Conservation (phyloP, 1,140 invertebrate species). For the Lordiphosa collinella region DNA sequence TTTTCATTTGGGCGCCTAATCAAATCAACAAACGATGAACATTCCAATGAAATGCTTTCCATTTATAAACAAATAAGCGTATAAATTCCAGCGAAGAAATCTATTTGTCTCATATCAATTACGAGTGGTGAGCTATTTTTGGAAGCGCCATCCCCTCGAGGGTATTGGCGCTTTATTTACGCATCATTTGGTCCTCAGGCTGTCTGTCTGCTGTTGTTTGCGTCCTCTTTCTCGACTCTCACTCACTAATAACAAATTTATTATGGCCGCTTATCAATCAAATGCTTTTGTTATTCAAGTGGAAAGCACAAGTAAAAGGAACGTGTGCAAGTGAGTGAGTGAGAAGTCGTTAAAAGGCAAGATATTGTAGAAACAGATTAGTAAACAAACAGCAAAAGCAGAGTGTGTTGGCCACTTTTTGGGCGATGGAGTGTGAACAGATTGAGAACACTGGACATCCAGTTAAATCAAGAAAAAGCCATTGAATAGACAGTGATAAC, state of each 20-base stretch:
- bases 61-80: constrained; percentile 45
- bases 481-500: background rate
- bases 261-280: constrained; percentile 67
- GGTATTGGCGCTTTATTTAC: constrained; percentile 30
- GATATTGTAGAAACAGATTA: constrained; percentile 30
- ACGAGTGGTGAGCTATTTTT: constrained; percentile 26
- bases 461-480: background rate
- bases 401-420: constrained; percentile 14
- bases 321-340: constrained; percentile 29
- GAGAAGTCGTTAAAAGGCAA: constrained; percentile 43
- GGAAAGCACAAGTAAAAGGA: constrained; percentile 28
- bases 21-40: constrained; percentile 30
- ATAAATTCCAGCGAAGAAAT: constrained; percentile 15
- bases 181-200: constrained; percentile 47
- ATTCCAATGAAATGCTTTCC: constrained; percentile 22
- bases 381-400: constrained; percentile 20
- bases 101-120: constrained; percentile 52
- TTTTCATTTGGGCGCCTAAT: constrained; percentile 25
- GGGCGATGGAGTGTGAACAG: constrained; percentile 23
- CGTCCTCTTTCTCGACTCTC: constrained; percentile 11
- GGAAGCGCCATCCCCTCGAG: background rate
- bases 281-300: constrained; percentile 51
- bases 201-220: background rate
- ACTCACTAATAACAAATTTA: constrained; percentile 63
- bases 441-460: constrained; percentile 11